Conservation (phyloP, 2,113 vertebrate genomes). For the Melanerpes aurifrons region DNA sequence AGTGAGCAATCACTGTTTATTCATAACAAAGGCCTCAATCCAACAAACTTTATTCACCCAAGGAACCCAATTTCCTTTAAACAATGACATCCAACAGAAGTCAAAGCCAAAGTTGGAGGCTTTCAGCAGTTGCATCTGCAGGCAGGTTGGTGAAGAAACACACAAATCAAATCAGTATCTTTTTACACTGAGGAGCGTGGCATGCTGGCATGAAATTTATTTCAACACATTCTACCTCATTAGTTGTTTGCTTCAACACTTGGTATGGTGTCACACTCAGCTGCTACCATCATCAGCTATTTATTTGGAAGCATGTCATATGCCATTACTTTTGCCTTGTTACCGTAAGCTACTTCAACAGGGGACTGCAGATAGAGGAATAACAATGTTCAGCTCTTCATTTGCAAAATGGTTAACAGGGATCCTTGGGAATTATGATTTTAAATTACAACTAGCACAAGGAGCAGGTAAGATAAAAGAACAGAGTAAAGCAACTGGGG, state of each 20-base stretch:
- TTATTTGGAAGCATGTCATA: not conserved
- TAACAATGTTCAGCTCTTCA: not conserved
- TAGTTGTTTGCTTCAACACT: constrained; percentile 10
- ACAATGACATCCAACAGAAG: not conserved
- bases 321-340: not conserved
- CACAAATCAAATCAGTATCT: not conserved
- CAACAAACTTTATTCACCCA: not conserved
- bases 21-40: not conserved
- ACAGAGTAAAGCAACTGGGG: not conserved
- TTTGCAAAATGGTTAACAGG: not conserved
- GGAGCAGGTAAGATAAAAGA: not conserved
- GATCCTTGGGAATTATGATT: not conserved
- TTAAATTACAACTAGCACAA: not conserved
- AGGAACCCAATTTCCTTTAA: not conserved
- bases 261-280: not conserved
- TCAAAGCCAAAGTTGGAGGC: not conserved
- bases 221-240: constrained; percentile 22
- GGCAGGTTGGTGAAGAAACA: not conserved
- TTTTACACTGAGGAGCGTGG: not conserved
- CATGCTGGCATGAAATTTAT: not conserved
- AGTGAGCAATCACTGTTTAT: not conserved
- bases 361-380: not conserved
- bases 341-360: not conserved
- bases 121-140: not conserved
- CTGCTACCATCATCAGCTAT: not conserved